Conservation (phyloP, 2,797 vertebrate genomes). For the Lagorchestes hirsutus region DNA sequence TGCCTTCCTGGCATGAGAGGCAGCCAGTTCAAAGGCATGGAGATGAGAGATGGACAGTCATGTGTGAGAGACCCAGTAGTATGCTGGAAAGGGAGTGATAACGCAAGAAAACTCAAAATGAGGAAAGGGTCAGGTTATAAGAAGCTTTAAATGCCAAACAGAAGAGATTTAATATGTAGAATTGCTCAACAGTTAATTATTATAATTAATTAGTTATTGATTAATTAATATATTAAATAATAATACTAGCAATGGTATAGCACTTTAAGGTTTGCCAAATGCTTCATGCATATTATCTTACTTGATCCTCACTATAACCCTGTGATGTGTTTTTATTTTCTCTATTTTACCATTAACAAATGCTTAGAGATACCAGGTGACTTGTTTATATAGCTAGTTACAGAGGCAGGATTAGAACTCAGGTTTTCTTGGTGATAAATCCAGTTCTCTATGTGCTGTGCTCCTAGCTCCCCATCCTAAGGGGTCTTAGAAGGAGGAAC, state of each 20-base stretch:
- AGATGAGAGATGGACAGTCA: background rate
- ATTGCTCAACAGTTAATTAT: background rate
- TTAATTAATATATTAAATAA: background rate
- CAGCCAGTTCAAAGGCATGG: background rate
- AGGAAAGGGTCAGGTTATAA: background rate
- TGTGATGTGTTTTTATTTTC: background rate
- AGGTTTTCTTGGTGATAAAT: background rate
- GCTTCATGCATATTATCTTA: background rate
- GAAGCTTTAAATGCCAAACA: background rate
- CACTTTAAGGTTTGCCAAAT: background rate
- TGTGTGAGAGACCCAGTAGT: background rate
- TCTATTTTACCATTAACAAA: background rate
- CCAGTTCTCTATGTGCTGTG: background rate
- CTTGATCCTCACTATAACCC: background rate
- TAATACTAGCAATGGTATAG: background rate
- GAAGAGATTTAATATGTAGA: background rate
- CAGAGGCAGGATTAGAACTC: background rate
- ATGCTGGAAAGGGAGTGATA: background rate
- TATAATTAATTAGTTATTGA: no score
- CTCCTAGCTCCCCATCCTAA: background rate
- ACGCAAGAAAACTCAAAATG: background rate
- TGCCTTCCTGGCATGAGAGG: background rate
- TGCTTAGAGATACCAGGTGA: background rate
- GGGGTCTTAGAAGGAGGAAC: background rate
- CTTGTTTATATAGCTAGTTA: background rate